Conservation (phyloP, 2,797 vertebrate genomes). For the Melanotaenia nigrans region DNA sequence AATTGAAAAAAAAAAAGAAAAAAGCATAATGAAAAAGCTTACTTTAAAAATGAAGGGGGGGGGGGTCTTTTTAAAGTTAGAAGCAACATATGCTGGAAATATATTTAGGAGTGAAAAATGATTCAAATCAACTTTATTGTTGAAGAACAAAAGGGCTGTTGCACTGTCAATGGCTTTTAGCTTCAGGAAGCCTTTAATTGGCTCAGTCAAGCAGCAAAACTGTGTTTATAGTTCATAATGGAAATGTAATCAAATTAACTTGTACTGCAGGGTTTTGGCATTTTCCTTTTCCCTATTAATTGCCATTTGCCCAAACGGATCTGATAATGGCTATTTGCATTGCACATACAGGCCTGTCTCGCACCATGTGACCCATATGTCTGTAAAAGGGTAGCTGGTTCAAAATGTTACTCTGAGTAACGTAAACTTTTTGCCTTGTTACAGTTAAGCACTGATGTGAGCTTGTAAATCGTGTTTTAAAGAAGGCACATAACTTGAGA, state of each 20-base stretch:
- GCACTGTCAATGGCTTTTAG: constrained; percentile 63
- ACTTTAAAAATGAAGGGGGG: no score
- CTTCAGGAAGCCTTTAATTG: constrained; percentile 81
- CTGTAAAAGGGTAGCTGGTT: constrained; percentile 50
- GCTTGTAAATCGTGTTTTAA: constrained; percentile 5
- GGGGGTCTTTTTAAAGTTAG: neutral
- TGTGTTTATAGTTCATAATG: constrained; percentile 85
- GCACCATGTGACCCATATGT: constrained; percentile 62
- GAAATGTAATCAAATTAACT: constrained; percentile 85
- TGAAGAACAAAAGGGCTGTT: constrained; percentile 61
- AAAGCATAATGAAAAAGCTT: constrained; percentile 22
- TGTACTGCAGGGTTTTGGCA: constrained; percentile 80
- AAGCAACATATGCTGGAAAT: constrained; percentile 13
- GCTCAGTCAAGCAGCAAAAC: constrained; percentile 81
- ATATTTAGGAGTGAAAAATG: constrained; percentile 65
- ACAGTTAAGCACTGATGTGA: constrained; percentile 20
- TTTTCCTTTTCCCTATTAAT: constrained; percentile 78
- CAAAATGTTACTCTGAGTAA: constrained; percentile 44
- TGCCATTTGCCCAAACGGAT: constrained; percentile 78
- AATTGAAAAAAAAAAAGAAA: constrained; percentile 12
- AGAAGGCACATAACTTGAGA: neutral
- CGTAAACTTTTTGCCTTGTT: constrained; percentile 25
- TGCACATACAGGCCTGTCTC: constrained; percentile 66
- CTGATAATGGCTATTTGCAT: constrained; percentile 77
- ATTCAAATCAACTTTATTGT: constrained; percentile 66